Conservation (phyloP, 2,797 vertebrate genomes). For the Sorex maritimensis region DNA sequence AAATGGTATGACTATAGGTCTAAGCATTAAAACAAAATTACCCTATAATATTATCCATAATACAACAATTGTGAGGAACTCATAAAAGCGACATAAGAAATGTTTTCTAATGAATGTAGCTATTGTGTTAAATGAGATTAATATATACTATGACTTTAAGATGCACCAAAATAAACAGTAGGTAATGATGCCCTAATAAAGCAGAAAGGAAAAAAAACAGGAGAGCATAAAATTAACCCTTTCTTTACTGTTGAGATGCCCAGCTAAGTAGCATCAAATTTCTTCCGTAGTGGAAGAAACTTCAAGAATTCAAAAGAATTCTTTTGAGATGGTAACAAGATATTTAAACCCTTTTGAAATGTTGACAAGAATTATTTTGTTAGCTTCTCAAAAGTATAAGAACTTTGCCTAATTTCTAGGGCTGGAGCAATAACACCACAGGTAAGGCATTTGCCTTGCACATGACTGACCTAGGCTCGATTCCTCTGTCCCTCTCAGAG, state of each 20-base stretch:
- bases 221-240: not conserved
- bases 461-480: too few relatives aligned
- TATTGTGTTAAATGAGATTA: slow-evolving; percentile 57
- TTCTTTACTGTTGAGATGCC: not conserved
- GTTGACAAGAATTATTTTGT: too few relatives aligned
- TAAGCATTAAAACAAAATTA: slow-evolving; percentile 73
- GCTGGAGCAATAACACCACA: not conserved
- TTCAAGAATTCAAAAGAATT: too few relatives aligned
- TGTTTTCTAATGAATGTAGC: slow-evolving; percentile 25
- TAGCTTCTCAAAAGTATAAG: not conserved
- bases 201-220: slow-evolving; percentile 32
- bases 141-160: slow-evolving; percentile 37
- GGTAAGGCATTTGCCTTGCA: too few relatives aligned
- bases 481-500: too few relatives aligned
- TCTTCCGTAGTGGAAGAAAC: not conserved
- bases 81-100: slow-evolving; percentile 63
- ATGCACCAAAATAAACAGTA: slow-evolving; percentile 28
- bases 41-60: slow-evolving; percentile 50
- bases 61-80: slow-evolving; percentile 46
- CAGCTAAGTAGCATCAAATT: not conserved
- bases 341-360: too few relatives aligned
- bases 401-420: not conserved
- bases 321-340: too few relatives aligned
- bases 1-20: not conserved
- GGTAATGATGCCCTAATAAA: slow-evolving; percentile 54